These are phyloP conservation scores for Orius laevigatus DNA, from an alignment of 1,140 invertebrate species.

Conservation along the genomic window DNA sequence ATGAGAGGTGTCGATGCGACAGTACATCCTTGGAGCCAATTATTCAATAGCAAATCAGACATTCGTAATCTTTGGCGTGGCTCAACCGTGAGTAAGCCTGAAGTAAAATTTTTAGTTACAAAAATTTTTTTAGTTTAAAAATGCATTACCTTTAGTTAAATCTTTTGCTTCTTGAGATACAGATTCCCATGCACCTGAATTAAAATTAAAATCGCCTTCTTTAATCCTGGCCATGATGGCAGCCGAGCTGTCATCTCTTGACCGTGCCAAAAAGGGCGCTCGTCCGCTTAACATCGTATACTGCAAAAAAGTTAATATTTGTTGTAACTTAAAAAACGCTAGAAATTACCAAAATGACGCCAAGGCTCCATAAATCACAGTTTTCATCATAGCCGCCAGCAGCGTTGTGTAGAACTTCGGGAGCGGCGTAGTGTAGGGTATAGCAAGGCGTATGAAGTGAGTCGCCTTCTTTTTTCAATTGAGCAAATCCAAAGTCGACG, in stretches of 20 bases:
- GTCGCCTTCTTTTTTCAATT: slow-evolving; percentile 44
- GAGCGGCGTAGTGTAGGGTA: slow-evolving; percentile 79
- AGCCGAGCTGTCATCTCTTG: slow-evolving; percentile 49
- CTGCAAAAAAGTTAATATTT: slow-evolving; percentile 27
- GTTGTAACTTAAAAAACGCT: not conserved
- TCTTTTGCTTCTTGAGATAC: slow-evolving; percentile 60
- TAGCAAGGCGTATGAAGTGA: slow-evolving; percentile 68
- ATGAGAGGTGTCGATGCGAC: slow-evolving; percentile 33
- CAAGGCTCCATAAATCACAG: slow-evolving; percentile 86
- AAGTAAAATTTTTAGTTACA: slow-evolving; percentile 14
- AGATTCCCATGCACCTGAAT: slow-evolving; percentile 47
- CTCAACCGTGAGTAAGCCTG: slow-evolving; percentile 60
- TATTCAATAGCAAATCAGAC: slow-evolving; percentile 39
- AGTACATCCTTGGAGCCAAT: slow-evolving; percentile 41
- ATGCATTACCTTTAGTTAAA: slow-evolving; percentile 46
- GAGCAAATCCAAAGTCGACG: slow-evolving; percentile 82
- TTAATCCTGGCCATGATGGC: slow-evolving; percentile 65
- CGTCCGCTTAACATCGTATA: slow-evolving; percentile 77
- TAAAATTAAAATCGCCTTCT: slow-evolving; percentile 57
- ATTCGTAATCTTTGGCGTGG: slow-evolving; percentile 54
- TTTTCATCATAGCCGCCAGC: slow-evolving; percentile 59
- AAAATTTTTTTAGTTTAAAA: not conserved
- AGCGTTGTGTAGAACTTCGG: slow-evolving; percentile 59
- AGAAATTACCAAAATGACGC: slow-evolving; percentile 56
- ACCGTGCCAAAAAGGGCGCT: slow-evolving; percentile 57